Conservation (phyloP, 2,888 invertebrate genomes). For the Ophion slaviceki region DNA sequence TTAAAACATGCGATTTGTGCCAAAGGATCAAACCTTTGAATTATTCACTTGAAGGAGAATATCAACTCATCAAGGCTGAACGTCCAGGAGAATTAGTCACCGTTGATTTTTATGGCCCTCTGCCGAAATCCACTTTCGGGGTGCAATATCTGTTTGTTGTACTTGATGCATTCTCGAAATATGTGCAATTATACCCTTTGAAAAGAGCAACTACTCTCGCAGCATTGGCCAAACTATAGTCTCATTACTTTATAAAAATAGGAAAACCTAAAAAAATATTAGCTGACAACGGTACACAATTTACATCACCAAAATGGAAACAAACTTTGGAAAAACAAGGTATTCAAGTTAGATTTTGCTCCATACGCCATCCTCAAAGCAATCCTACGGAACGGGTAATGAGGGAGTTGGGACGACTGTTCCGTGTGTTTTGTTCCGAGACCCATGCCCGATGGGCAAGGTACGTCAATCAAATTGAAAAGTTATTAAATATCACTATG, state of each 20-base stretch:
- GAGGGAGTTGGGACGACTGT: not conserved
- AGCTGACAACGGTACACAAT: slow-evolving; percentile 63
- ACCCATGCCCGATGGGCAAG: not conserved
- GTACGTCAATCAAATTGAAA: not conserved
- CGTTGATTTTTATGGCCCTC: slow-evolving; percentile 59
- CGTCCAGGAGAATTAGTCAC: slow-evolving; percentile 47
- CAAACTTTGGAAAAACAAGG: not conserved
- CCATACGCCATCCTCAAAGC: not conserved
- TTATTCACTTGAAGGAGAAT: slow-evolving; percentile 28
- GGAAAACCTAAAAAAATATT: slow-evolving; percentile 48
- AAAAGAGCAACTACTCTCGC: slow-evolving; percentile 49
- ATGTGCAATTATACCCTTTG: slow-evolving; percentile 46
- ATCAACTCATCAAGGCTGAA: slow-evolving; percentile 32
- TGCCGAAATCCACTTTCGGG: not conserved
- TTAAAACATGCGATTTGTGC: slow-evolving; percentile 51
- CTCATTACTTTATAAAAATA: slow-evolving; percentile 37
- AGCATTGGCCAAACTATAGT: slow-evolving; percentile 40
- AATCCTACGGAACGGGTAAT: not conserved
- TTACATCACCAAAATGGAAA: slow-evolving; percentile 48
- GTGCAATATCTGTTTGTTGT: slow-evolving; percentile 55
- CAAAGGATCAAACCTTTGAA: slow-evolving; percentile 51
- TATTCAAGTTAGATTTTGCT: not conserved
- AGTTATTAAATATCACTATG: not conserved
- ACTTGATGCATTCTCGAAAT: slow-evolving; percentile 58
- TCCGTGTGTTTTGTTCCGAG: not conserved